These are phyloP conservation scores for Luperina nickerlii DNA, from an alignment of 2,888 invertebrate species.

Conservation along the genomic window DNA sequence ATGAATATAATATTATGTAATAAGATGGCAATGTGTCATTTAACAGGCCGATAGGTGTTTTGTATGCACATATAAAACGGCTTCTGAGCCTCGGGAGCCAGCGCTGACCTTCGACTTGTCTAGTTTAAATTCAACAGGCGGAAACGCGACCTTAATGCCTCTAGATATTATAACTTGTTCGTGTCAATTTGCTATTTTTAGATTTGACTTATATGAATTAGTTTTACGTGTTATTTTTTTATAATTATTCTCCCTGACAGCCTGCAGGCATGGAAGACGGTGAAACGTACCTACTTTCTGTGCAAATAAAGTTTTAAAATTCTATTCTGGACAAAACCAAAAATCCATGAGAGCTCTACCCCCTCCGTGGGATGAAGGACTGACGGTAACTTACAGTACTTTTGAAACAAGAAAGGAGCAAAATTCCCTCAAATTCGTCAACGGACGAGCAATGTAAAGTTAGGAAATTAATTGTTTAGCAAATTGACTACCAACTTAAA, in stretches of 20 bases:
- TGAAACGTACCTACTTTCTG: too few species aligned
- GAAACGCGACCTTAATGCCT: constrained; percentile 25
- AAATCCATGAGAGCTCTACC: background rate
- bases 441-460: background rate
- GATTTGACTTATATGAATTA: background rate
- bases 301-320: too few species aligned
- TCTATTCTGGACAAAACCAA: background rate
- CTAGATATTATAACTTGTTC: constrained; percentile 35
- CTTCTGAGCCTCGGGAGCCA: constrained; percentile 51
- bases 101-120: constrained; percentile 73
- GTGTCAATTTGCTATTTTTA: constrained; percentile 26
- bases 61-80: constrained; percentile 71
- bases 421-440: background rate
- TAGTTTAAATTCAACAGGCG: constrained; percentile 68
- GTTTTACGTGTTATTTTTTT: background rate
- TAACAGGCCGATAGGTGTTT: constrained; percentile 57
- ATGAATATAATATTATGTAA: constrained; percentile 62
- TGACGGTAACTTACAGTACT: background rate
- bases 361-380: background rate
- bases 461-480: background rate
- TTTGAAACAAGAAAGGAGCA: background rate
- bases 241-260: background rate
- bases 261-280: background rate
- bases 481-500: background rate
- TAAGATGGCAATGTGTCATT: constrained; percentile 62